Base-by-base conservation (phyloP, 2,797 vertebrate genomes). In the Alectoris magna region DNA sequence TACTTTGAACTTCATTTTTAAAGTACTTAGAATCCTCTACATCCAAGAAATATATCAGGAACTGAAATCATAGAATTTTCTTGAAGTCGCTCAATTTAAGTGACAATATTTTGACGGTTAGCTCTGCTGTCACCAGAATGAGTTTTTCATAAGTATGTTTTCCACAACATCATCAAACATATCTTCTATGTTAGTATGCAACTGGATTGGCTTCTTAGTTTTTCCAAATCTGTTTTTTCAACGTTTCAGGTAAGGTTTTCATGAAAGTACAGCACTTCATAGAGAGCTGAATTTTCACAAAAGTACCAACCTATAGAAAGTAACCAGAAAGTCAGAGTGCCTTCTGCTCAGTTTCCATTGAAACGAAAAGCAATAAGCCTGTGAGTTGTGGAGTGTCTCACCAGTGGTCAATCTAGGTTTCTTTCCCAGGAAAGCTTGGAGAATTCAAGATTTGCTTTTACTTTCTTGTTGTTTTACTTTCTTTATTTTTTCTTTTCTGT, bases 381-480 rank as follows among this genome's bases (percentile, higher is more conserved):
- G 17, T 63, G 43, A 41, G 39, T 12, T 41, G 39, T 41, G 71
- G 31, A 14, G 66, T 31, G 1, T 72, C 29, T 87, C 29, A n/a
- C 6, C 19, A 36, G 17, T 15, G 15, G 3, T 39, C 9, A 59
- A 53, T 63, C 41, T 76, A 29, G 27, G 12, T 9, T 53, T 29
- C 31, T 79, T 3, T 7, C 13, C 39, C 31, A 68, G 64, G 36
- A 83, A 15, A 59, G 15, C 12, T 69, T 69, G n/a, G 5, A 38
- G 75, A 56, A 89, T 55, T 58, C 34, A 70, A 38, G 9, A 56
- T 81, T 66, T 89, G 6, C 34, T 10, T 93, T 91, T 62, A 66
- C 26, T 59, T 5, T 59, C 41, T 69, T 75, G 29, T 59, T 7
- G 9, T 6, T 59, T 10, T 59, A 36, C 10, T 48, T 48, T 75